Evolutionary conservation across 2,888 invertebrate genomes (phyloP), one percentile per base, ranked within the genome.

Genomic region (Schizotus pectinicornis): DNA sequence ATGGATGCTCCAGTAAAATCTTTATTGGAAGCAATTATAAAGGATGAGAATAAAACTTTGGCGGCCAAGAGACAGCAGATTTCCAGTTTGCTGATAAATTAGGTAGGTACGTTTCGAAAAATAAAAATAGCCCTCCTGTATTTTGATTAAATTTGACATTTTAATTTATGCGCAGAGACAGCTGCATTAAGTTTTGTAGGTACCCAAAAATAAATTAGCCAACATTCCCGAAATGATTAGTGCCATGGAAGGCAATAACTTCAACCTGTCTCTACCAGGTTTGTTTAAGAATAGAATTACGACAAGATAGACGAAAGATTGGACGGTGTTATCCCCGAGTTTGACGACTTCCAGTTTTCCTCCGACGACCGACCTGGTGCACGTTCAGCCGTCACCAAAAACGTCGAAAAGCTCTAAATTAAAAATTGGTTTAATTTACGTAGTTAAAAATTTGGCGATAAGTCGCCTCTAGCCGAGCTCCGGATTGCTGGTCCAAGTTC

Each of bases 161-260:
- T 56, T 56, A 56, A 56, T 56, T 56, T 56, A 56, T 56, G 50
- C 32, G 39, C n/a, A 47, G 33, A 39, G 41, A 46, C 47, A 56
- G 46, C 56, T 56, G 56, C 51, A 14, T 47, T 36, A n/a, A n/a
- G n/a, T n/a, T n/a, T 46, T 31, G 33, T 14, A 11, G 9, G 11
- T 22, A 48, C 5, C 7, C 46, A 45, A 51, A 56, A 56, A 50
- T 41, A 51, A 45, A 51, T 56, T 46, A 51, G 33, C 56, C 12
- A 38, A 51, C 35, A 38, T 35, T 46, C 36, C 13, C 31, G 33
- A 50, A 13, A 49, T 37, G 56, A 56, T 49, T 43, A 45, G 43
- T 34, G 34, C 42, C 35, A 41, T 49, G 11, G 35, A 34, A 41
- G 42, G 43, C 31, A 41, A 49, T 49, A 36, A 49, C 39, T 42